Evolutionary conservation across 2,888 invertebrate genomes (phyloP).

Genomic region (Sympetrum striolatum): DNA sequence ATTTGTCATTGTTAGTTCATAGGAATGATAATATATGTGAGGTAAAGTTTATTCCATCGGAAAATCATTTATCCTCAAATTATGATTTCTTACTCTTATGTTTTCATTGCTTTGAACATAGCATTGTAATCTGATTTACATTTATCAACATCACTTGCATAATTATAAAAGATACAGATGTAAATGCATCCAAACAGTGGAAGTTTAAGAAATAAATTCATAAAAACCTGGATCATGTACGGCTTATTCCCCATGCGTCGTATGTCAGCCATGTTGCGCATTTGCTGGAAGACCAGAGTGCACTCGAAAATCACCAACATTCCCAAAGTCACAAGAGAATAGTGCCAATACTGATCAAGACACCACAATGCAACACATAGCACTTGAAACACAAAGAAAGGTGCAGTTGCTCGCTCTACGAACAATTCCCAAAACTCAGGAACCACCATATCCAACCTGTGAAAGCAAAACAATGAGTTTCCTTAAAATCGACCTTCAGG

Average conservation of each 20-base stretch:
- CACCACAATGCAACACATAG: constrained; percentile 99
- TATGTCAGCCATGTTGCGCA: constrained; percentile 98
- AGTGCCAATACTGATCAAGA: constrained; percentile 98
- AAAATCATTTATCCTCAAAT: too few species aligned
- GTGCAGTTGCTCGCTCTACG: constrained; percentile 96
- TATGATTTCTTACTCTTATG: too few species aligned
- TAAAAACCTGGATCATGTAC: constrained; percentile 75
- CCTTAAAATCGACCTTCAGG: not conserved
- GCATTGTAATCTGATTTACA: too few species aligned
- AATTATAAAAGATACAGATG: too few species aligned
- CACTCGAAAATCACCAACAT: constrained; percentile 98
- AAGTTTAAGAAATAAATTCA: too few species aligned
- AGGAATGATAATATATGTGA: too few species aligned
- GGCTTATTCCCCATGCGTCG: constrained; percentile 99
- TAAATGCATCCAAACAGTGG: too few species aligned
- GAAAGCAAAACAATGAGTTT: constrained; percentile 50
- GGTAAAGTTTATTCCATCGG: too few species aligned
- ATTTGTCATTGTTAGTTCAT: too few species aligned
- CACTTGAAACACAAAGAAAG: constrained; percentile 99
- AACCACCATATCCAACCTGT: constrained; percentile 79
- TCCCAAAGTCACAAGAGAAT: constrained; percentile 92
- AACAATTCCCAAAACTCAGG: constrained; percentile 97
- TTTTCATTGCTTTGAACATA: too few species aligned
- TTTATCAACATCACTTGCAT: too few species aligned
- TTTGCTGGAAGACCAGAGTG: constrained; percentile 96